phyloP scores from a whole-genome alignment of 1,140 invertebrate genomes.

The Leguminivora glycinivorella region DNA sequence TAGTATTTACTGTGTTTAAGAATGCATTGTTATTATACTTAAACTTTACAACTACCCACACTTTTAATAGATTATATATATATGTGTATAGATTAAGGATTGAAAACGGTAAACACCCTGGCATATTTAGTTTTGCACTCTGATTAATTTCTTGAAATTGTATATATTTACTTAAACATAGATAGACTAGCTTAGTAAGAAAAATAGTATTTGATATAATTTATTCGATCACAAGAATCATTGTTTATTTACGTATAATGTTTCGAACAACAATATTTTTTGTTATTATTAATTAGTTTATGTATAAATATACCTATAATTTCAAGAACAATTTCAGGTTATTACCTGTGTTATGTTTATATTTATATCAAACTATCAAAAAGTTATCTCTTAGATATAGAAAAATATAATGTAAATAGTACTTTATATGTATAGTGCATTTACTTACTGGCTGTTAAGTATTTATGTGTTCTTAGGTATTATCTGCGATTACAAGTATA shows the following conservation, averaged over 20 bases:
- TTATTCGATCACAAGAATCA: neutral
- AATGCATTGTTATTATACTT: neutral
- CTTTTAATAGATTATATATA: neutral
- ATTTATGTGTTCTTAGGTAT: conserved; percentile 55
- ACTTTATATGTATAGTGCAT: conserved; percentile 69
- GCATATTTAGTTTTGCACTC: conserved; percentile 4
- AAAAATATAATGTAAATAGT: conserved; percentile 56
- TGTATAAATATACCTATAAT: conserved; percentile 9
- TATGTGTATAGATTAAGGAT: no score
- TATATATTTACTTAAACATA: no score
- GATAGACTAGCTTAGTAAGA: neutral
- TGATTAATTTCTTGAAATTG: neutral
- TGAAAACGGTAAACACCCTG: no score
- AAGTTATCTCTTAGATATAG: conserved; percentile 31
- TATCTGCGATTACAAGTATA: neutral
- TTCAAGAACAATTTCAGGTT: neutral
- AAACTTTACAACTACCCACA: neutral
- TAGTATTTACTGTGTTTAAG: no score
- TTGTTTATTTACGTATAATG: neutral
- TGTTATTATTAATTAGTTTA: neutral
- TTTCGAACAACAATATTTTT: neutral
- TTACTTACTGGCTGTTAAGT: conserved; percentile 70
- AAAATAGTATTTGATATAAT: neutral
- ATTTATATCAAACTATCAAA: conserved; percentile 47
- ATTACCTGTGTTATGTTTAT: conserved; percentile 47